A percentile compares a stretch with the other conserved stretches of the same genome.
Evolutionary conservation across 2,113 vertebrate species (phyloP).

Genomic region (Oryzias celebensis): DNA sequence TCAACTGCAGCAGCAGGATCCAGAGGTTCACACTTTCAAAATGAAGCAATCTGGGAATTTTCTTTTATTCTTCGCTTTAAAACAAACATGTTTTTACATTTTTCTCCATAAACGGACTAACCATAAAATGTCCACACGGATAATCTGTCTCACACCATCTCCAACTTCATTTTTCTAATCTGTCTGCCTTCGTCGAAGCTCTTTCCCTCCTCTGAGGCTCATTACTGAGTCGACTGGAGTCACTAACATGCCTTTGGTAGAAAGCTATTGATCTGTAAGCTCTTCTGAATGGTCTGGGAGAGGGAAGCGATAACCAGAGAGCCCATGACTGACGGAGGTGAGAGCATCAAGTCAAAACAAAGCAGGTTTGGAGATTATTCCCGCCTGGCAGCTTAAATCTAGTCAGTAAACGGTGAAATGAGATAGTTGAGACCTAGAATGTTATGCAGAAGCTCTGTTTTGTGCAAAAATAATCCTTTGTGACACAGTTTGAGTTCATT

Average conservation of each 20-base stretch:
- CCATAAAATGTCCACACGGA: slow-evolving; percentile 17
- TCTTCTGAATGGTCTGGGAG: slow-evolving; percentile 30
- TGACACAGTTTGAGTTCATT: slow-evolving; percentile 54
- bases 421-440: slow-evolving; percentile 50
- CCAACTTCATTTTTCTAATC: slow-evolving; percentile 31
- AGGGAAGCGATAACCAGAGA: slow-evolving; percentile 2
- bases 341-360: slow-evolving; percentile 21
- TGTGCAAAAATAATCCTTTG: slow-evolving; percentile 46
- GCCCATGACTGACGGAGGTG: slow-evolving; percentile 12
- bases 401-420: slow-evolving; percentile 51
- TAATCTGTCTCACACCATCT: slow-evolving; percentile 18
- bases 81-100: not conserved
- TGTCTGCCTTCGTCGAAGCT: slow-evolving; percentile 26
- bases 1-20: not conserved
- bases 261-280: slow-evolving; percentile 37
- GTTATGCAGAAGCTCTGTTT: slow-evolving; percentile 32
- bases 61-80: not conserved
- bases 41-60: not conserved
- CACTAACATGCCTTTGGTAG: slow-evolving; percentile 24
- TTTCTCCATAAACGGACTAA: not conserved
- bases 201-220: slow-evolving; percentile 42
- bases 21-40: not conserved
- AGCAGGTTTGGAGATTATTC: slow-evolving; percentile 25
- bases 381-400: slow-evolving; percentile 34
- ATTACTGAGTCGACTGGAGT: slow-evolving; percentile 41